Evolutionary conservation across 2,797 vertebrate species (phyloP).

Genomic region (Crenichthys baileyi): DNA sequence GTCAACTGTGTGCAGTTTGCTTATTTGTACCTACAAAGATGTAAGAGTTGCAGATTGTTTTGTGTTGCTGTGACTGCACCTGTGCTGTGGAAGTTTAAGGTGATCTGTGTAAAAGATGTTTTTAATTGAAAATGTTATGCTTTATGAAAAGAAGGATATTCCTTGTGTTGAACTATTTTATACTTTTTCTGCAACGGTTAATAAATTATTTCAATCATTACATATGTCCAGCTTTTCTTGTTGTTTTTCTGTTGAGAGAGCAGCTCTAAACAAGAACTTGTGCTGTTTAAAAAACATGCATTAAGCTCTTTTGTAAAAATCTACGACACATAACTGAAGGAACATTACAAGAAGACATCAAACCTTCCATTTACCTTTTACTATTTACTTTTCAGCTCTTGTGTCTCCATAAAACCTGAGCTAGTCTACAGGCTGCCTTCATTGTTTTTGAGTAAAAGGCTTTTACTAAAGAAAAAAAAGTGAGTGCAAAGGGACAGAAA

Average conservation of each 20-base stretch:
- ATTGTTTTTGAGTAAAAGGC: constrained; percentile 23
- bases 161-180: constrained; percentile 22
- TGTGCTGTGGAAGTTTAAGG: constrained; percentile 41
- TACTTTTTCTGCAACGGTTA: constrained; percentile 18
- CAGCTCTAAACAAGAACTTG: background rate
- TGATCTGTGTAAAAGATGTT: constrained; percentile 35
- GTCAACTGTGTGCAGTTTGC: constrained; percentile 41
- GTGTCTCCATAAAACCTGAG: constrained; percentile 34
- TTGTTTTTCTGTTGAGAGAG: constrained; percentile 18
- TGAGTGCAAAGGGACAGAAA: background rate
- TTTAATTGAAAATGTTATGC: constrained; percentile 31
- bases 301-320: background rate
- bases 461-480: constrained; percentile 7
- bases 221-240: background rate
- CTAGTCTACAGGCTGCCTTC: constrained; percentile 14
- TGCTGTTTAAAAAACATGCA: background rate
- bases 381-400: constrained; percentile 13
- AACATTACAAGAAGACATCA: constrained; percentile 22
- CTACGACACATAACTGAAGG: background rate
- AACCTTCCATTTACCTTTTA: background rate
- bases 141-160: constrained; percentile 32
- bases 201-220: constrained; percentile 52
- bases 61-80: constrained; percentile 30
- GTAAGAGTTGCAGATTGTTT: constrained; percentile 34
- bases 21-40: constrained; percentile 57